Evolutionary conservation across 2,113 vertebrate genomes (phyloP).

Genomic region (Ptilorrhoa leucosticta): DNA sequence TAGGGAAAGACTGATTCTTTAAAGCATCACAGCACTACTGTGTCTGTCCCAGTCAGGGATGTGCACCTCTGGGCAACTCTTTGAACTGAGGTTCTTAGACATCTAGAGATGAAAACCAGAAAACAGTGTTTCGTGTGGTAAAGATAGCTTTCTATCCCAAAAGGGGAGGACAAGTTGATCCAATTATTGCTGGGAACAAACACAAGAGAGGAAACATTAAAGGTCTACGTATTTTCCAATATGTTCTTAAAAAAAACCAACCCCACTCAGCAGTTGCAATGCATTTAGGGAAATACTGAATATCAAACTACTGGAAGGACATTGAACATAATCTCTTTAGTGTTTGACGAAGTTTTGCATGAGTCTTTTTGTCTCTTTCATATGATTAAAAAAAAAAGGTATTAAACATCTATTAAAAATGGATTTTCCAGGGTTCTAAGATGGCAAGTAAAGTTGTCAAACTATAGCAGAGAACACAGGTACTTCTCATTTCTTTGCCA

Average conservation of each 20-base stretch:
- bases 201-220: background rate
- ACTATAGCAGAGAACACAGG: background rate
- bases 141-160: background rate
- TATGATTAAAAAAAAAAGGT: background rate
- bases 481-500: background rate
- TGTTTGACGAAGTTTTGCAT: background rate
- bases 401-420: background rate
- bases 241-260: background rate
- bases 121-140: accelerated
- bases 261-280: background rate
- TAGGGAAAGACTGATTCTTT: background rate
- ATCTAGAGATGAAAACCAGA: background rate
- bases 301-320: background rate
- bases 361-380: background rate
- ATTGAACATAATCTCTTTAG: background rate
- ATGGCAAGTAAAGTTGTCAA: background rate
- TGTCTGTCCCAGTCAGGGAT: background rate
- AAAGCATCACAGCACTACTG: background rate
- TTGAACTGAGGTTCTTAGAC: background rate
- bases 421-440: background rate
- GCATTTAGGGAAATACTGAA: background rate
- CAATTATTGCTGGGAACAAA: background rate
- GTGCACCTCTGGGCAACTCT: background rate
- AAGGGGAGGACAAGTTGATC: background rate
- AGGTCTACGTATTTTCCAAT: background rate